phyloP scores from a whole-genome alignment of 2,113 vertebrate genomes.

The Sclerurus mexicanus region DNA sequence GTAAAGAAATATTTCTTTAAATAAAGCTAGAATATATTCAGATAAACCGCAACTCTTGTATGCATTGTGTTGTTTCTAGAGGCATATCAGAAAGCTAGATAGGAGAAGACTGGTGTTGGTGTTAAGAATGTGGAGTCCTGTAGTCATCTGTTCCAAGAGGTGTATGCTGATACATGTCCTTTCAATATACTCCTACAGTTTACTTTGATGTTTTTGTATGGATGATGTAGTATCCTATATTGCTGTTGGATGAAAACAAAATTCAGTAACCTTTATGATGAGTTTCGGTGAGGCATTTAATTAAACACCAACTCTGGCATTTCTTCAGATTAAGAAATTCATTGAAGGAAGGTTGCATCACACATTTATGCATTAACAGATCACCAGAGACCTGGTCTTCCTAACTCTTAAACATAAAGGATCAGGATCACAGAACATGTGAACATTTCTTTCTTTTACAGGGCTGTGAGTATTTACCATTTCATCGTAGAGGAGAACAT shows the following conservation, averaged over 20 bases:
- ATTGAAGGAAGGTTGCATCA: not conserved
- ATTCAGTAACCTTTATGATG: not conserved
- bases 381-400: not conserved
- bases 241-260: not conserved
- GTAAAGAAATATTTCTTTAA: not conserved
- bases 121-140: not conserved
- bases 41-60: not conserved
- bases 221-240: not conserved
- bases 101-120: not conserved
- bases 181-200: not conserved
- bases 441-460: not conserved
- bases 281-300: not conserved
- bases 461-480: not conserved
- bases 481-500: not conserved
- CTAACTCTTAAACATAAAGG: not conserved
- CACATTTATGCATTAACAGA: not conserved
- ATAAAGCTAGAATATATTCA: not conserved
- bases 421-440: not conserved
- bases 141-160: not conserved
- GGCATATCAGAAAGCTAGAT: not conserved
- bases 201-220: not conserved
- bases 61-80: not conserved
- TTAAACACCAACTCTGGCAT: not conserved
- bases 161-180: fast-evolving
- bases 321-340: not conserved